These are phyloP conservation scores for Cyaniris semiargus DNA, from an alignment of 2,888 invertebrate genomes.

Conservation along the genomic window DNA sequence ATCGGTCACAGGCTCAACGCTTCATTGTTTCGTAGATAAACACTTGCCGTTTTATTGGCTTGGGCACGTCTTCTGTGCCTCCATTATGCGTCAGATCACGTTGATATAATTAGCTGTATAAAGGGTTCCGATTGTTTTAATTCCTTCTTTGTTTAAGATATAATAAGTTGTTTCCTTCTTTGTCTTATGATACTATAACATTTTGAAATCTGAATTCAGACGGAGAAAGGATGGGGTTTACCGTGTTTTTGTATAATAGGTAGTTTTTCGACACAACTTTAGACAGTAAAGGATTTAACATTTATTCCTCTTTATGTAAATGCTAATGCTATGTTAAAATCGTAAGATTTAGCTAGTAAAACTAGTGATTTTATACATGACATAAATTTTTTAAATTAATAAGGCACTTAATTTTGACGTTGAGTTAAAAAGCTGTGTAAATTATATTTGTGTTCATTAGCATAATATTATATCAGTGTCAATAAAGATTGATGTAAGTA, in stretches of 20 bases:
- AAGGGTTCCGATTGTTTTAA: conserved; percentile 6
- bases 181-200: neutral
- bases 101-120: neutral
- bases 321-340: neutral
- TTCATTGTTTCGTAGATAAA: conserved; percentile 38
- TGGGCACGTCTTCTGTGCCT: conserved; percentile 32
- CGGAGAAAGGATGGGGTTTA: too few relatives aligned
- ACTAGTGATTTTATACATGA: neutral
- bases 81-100: neutral
- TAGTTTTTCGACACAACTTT: too few relatives aligned
- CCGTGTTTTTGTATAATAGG: too few relatives aligned
- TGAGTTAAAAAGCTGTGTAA: neutral
- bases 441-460: conserved; percentile 5
- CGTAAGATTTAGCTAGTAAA: neutral
- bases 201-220: too few relatives aligned
- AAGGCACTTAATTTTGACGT: neutral
- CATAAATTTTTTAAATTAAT: neutral
- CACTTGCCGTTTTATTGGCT: conserved; percentile 38
- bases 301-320: neutral
- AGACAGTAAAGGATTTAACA: neutral
- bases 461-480: conserved; percentile 15
- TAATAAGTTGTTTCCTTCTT: neutral
- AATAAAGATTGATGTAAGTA: conserved; percentile 14
- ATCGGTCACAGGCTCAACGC: conserved; percentile 45
- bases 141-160: neutral